Evolutionary conservation across 37 sponge, comb jelly and placozoan genomes (phyloP).

Genomic region (Cladorhizidae sp.): DNA sequence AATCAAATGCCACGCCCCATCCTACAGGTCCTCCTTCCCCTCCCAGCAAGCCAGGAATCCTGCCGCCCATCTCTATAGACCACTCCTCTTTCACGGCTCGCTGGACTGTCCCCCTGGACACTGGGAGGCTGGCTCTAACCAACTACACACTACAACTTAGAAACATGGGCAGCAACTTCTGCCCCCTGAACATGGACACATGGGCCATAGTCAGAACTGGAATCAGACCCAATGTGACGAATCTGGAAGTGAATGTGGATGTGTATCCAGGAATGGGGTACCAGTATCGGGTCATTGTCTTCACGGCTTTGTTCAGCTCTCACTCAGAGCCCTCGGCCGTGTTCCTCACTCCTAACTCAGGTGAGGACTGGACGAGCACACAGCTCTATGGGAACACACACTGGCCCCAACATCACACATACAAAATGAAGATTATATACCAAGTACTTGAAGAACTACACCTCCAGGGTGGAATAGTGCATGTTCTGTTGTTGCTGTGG

Average conservation of each 20-base stretch:
- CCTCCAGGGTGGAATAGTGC: no score
- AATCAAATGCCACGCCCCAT: not conserved
- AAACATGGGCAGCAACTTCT: not conserved
- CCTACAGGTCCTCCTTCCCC: constrained; percentile 19
- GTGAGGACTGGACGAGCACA: no score
- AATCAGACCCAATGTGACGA: not conserved
- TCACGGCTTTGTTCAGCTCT: constrained; percentile 1
- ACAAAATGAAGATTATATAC: no score
- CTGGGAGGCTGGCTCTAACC: constrained; percentile 9
- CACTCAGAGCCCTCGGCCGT: not conserved
- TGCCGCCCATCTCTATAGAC: not conserved
- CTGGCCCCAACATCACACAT: no score
- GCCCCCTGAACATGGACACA: not conserved
- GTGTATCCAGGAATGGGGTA: constrained; percentile 9
- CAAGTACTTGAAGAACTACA: no score
- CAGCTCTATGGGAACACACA: no score
- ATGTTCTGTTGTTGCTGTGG: no score
- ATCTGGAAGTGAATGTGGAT: not conserved
- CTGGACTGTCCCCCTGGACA: constrained; percentile 9
- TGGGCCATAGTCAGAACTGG: not conserved
- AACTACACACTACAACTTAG: constrained; percentile 29
- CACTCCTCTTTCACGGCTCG: constrained; percentile 2
- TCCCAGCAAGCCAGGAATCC: constrained; percentile 18
- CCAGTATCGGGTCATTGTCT: constrained; percentile 25
- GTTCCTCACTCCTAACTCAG: not conserved